Conservation (phyloP, 2,888 invertebrate genomes). For the Drosophila ezoana region DNA sequence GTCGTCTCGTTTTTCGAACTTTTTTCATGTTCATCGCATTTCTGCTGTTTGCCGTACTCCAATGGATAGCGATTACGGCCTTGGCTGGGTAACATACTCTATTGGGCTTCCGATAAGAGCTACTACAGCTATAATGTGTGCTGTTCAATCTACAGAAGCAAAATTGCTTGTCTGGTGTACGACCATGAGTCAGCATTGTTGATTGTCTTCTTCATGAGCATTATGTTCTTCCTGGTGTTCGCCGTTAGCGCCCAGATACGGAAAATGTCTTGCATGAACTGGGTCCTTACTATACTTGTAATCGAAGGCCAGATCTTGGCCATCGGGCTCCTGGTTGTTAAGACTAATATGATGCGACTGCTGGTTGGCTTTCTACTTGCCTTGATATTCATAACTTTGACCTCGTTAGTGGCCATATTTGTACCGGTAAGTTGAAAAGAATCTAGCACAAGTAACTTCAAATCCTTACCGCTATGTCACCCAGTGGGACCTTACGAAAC, state of each 20-base stretch:
- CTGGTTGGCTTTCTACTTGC: slow-evolving; percentile 24
- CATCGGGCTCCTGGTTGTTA: slow-evolving; percentile 13
- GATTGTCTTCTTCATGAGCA: slow-evolving; percentile 34
- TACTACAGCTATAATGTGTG: not conserved
- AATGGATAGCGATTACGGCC: slow-evolving; percentile 38
- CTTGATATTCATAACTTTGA: slow-evolving; percentile 19
- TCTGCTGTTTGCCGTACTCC: slow-evolving; percentile 11
- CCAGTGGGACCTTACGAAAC: slow-evolving; percentile 50
- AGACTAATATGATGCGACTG: slow-evolving; percentile 2
- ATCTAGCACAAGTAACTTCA: no score
- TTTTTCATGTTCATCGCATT: slow-evolving; percentile 11
- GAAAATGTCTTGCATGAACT: slow-evolving; percentile 25
- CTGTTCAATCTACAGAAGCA: not conserved
- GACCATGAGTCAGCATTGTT: slow-evolving; percentile 33
- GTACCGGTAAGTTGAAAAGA: slow-evolving; percentile 40
- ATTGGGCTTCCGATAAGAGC: no score
- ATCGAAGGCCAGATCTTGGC: slow-evolving; percentile 42
- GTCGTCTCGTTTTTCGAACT: slow-evolving; percentile 15
- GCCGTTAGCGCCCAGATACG: slow-evolving; percentile 30
- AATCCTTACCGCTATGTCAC: not conserved
- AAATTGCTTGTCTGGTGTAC: not conserved
- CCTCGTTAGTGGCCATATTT: slow-evolving; percentile 4
- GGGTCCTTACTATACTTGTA: slow-evolving; percentile 28
- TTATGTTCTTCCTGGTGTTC: slow-evolving; percentile 40
- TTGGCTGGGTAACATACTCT: slow-evolving; percentile 23